Percentiles rank a stretch among this genome's conserved stretches.
Evolutionary conservation across 2,113 vertebrate genomes (phyloP).

Genomic region (Thamnophis sirtalis): DNA sequence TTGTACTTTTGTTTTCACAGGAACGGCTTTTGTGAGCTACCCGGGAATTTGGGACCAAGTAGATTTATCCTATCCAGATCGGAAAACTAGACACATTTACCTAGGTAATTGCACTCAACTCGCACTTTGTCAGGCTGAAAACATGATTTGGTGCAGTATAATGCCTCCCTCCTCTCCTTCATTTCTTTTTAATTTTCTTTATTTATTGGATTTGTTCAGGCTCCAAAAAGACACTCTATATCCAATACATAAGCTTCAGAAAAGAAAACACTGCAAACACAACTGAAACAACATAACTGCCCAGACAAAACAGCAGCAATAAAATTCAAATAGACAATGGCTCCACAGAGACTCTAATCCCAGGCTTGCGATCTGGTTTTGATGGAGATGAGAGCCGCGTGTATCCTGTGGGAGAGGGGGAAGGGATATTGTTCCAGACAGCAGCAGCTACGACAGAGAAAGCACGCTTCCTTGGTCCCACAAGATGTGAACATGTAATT

Average conservation of each 20-base stretch:
- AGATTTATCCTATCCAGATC: slow-evolving; percentile 63
- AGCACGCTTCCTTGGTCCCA: not conserved
- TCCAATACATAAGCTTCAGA: not conserved
- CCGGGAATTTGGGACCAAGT: slow-evolving; percentile 69
- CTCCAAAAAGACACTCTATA: not conserved
- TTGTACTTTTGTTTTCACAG: slow-evolving; percentile 23
- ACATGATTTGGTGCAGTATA: too few relatives aligned
- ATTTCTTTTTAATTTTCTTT: not conserved
- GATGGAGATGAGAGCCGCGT: not conserved
- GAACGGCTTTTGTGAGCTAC: slow-evolving; percentile 67
- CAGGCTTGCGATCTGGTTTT: not conserved
- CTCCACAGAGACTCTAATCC: not conserved
- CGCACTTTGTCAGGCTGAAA: not conserved
- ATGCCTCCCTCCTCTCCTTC: too few relatives aligned
- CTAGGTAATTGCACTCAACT: slow-evolving; percentile 56
- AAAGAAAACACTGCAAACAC: not conserved
- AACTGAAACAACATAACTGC: not conserved
- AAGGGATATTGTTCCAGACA: not conserved
- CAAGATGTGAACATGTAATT: not conserved
- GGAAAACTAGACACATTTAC: slow-evolving; percentile 61
- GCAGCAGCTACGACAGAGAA: not conserved
- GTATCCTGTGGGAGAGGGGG: not conserved
- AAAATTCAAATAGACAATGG: not conserved
- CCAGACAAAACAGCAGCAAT: not conserved
- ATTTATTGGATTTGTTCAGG: not conserved